Conservation (phyloP, 1,140 invertebrate species). For the Caenorhabditis latens region DNA sequence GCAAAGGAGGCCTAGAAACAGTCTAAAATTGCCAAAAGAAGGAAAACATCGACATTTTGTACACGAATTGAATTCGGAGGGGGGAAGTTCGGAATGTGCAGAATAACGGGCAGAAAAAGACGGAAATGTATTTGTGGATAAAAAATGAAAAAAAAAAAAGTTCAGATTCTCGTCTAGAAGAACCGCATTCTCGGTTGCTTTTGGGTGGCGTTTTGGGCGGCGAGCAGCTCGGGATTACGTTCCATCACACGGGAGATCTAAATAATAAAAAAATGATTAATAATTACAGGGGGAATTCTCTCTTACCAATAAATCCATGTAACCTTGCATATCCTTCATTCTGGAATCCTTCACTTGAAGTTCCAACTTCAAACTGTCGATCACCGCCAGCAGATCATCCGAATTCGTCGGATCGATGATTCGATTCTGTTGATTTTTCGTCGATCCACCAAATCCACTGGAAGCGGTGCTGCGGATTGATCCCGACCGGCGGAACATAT, state of each 20-base stretch:
- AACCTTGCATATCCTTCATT: conserved; percentile 62
- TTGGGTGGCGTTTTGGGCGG: background rate
- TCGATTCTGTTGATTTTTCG: conserved; percentile 32
- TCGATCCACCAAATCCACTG: conserved; percentile 47
- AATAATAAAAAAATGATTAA: background rate
- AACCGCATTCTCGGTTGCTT: conserved; percentile 42
- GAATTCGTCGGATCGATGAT: conserved; percentile 34
- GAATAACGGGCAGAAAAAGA: background rate
- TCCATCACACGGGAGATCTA: conserved; percentile 61
- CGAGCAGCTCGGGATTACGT: conserved; percentile 57
- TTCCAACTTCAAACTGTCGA: conserved; percentile 60
- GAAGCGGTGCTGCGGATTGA: conserved; percentile 51
- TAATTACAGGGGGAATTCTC: background rate
- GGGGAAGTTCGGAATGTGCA: background rate
- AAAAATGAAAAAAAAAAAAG: background rate
- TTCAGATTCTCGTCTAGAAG: conserved; percentile 19
- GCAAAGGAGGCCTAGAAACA: too few relatives aligned
- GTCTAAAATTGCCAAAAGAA: background rate
- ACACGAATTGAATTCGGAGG: background rate
- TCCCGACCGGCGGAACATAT: conserved; percentile 52
- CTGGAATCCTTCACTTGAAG: conserved; percentile 61
- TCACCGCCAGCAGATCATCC: conserved; percentile 55
- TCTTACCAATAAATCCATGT: conserved; percentile 60
- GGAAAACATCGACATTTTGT: conserved; percentile 1
- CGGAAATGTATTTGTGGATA: background rate